These are phyloP conservation scores for Madoqua kirkii DNA, from an alignment of 2,113 vertebrate genomes.

Conservation along the genomic window DNA sequence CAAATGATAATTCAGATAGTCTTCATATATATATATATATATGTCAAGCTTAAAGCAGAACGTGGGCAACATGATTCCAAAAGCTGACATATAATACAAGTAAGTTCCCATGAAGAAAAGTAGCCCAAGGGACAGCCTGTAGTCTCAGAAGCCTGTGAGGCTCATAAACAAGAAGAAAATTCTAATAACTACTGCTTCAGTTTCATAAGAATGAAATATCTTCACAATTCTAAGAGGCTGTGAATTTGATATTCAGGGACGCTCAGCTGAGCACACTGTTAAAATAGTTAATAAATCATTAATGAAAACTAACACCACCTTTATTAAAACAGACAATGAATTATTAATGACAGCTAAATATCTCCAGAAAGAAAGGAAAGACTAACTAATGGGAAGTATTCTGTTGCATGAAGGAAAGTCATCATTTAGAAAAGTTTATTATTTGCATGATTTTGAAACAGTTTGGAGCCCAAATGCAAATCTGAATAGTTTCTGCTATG, in stretches of 20 bases:
- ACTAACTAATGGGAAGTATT: background rate
- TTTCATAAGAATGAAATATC: background rate
- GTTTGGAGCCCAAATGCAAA: background rate
- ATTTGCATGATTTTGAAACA: background rate
- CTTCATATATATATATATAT: background rate
- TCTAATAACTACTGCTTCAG: background rate
- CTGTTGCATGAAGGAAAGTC: background rate
- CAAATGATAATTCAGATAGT: background rate
- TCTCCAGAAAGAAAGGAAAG: constrained; percentile 2
- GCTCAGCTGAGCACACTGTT: background rate
- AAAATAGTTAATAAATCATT: background rate
- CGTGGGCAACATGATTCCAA: background rate
- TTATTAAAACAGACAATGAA: background rate
- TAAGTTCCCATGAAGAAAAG: background rate
- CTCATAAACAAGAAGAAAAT: background rate
- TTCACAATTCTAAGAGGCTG: background rate
- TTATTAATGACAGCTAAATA: constrained; percentile 3
- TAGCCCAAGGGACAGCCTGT: background rate
- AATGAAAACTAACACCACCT: background rate
- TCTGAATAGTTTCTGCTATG: background rate
- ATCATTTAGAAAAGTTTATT: background rate
- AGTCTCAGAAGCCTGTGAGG: background rate
- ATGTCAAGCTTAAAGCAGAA: background rate
- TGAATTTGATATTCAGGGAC: background rate
- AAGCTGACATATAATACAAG: background rate